Evolutionary conservation across 2,888 invertebrate species (phyloP), one percentile per base, ranked within the genome.

Genomic region (Xylocampa areola): DNA sequence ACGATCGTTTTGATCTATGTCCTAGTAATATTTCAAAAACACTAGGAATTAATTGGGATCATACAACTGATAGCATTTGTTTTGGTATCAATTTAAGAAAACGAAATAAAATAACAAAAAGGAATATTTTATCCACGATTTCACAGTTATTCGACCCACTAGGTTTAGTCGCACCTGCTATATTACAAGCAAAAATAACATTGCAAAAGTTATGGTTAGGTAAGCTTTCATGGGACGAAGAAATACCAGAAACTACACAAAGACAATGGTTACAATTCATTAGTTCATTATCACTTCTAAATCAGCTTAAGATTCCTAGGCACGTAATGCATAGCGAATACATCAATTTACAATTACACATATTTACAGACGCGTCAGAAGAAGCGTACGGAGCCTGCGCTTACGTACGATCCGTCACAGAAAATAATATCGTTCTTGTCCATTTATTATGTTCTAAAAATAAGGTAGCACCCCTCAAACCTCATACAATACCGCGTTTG

Each of bases 1-100:
- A 27, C 27, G 27, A 27, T 27, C 27, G 27, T 27, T 27, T 27
- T 27, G 27, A 27, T 8, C 27, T 27, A 8, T 27, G 27, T 27
- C 27, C 27, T 27, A 27, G 27, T 27, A 27, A 27, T 27, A 8
- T 27, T 27, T 27, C 27, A 27, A 27, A 27, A 27, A 27, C 27
- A 2, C 10, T 27, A 8, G 27, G 27, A 27, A 27, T 27, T 27
- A 27, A 27, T 27, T 27, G 27, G 27, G 27, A 27, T 27, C 27
- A 27, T 8, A 27, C 10, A 27, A 27, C 27, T 27, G 27, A 27
- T 27, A 27, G 27, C 27, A 27, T 27, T 27, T 27, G 27, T 27
- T 27, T 27, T 27, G 27, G 8, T 27, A 27, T 27, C 4, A 8
- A 27, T 27, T 27, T 27, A 27, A 27, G 8, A 8, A 27, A 27